Percentiles rank a stretch among this genome's conserved stretches.
phyloP scores from a whole-genome alignment of 2,888 invertebrate genomes.

The Drosophila dives region DNA sequence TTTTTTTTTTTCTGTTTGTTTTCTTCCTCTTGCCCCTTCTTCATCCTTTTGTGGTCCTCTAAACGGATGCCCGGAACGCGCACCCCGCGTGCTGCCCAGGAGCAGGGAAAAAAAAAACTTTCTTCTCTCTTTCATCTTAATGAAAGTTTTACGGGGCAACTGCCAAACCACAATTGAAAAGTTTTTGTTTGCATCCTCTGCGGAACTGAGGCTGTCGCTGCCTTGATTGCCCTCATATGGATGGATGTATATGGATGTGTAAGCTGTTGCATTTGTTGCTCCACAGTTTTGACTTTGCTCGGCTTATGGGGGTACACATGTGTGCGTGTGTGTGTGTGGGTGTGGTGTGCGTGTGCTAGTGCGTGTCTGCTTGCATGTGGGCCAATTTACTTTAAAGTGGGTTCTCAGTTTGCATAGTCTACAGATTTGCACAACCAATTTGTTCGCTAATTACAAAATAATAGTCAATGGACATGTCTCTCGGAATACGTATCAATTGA shows the following conservation, averaged over 20 bases:
- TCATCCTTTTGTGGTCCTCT: constrained; percentile 12
- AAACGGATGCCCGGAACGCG: constrained; percentile 26
- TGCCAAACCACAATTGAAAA: constrained; percentile 71
- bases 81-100: constrained; percentile 5
- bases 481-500: background rate
- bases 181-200: constrained; percentile 54
- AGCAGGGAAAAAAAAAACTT: constrained; percentile 22
- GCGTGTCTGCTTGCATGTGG: background rate
- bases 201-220: constrained; percentile 21
- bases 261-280: constrained; percentile 51
- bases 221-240: constrained; percentile 26
- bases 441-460: constrained; percentile 42
- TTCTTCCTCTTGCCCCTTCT: background rate
- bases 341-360: background rate
- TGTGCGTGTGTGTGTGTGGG: constrained; percentile 1
- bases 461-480: constrained; percentile 8
- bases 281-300: constrained; percentile 27
- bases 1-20: background rate
- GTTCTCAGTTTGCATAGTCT: constrained; percentile 11
- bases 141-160: constrained; percentile 60
- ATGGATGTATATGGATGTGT: background rate
- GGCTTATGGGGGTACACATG: background rate
- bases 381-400: background rate
- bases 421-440: constrained; percentile 35
- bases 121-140: constrained; percentile 66